phyloP scores from a whole-genome alignment of 1,140 invertebrate species.

The Meloidogyne chitwoodi region DNA sequence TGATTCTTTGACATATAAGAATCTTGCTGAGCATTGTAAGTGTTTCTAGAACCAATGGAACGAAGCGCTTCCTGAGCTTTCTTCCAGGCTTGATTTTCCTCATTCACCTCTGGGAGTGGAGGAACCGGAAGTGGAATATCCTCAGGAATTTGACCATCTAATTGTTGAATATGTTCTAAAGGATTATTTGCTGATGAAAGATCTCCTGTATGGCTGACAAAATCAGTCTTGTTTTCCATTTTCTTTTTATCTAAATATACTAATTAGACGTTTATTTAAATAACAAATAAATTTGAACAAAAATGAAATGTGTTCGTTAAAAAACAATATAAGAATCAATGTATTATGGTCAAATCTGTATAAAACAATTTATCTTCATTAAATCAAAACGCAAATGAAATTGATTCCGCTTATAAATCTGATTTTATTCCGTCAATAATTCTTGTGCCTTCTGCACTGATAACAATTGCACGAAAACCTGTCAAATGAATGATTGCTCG shows the following conservation, averaged over 20 bases:
- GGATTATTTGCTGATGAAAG: not conserved
- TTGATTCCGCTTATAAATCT: not conserved
- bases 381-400: not conserved
- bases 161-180: not conserved
- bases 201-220: not conserved
- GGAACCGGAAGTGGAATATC: not conserved
- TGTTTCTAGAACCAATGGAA: constrained; percentile 3
- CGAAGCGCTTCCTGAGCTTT: constrained; percentile 17
- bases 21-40: not conserved
- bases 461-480: constrained; percentile 81
- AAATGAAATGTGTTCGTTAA: not conserved
- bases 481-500: constrained; percentile 84
- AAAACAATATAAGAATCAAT: not conserved
- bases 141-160: not conserved
- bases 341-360: not conserved
- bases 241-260: too few species aligned
- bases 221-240: not conserved
- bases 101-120: not conserved
- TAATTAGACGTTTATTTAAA: too few species aligned
- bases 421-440: not conserved
- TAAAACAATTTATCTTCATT: not conserved
- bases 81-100: constrained; percentile 14
- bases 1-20: not conserved
- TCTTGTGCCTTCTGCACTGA: constrained; percentile 73
- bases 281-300: not conserved